A percentile compares a stretch with the other conserved stretches of the same genome.
Evolutionary conservation across 2,888 invertebrate species (phyloP).

Genomic region (Rhagonycha fulva): DNA sequence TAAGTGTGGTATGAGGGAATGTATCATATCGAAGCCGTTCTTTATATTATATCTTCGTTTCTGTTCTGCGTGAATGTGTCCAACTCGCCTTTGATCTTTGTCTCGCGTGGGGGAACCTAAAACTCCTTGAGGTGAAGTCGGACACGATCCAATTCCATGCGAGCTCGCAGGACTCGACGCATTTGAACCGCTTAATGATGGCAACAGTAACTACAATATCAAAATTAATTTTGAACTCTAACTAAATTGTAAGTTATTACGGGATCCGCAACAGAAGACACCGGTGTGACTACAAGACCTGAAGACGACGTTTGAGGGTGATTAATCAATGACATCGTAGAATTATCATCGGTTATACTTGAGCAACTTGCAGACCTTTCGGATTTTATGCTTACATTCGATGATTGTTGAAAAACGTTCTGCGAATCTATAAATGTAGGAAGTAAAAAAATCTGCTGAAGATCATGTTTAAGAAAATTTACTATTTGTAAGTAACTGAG

Average conservation of each 20-base stretch:
- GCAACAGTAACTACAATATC: slow-evolving; percentile 29
- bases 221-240: not conserved
- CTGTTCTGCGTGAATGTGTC: slow-evolving; percentile 95
- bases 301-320: slow-evolving; percentile 52
- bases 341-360: slow-evolving; percentile 44
- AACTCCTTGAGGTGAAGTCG: slow-evolving; percentile 64
- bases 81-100: slow-evolving; percentile 76
- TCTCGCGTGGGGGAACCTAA: slow-evolving; percentile 55
- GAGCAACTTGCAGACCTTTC: slow-evolving; percentile 34
- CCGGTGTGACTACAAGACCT: slow-evolving; percentile 55
- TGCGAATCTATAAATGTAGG: slow-evolving; percentile 33
- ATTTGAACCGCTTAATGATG: slow-evolving; percentile 48
- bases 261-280: slow-evolving; percentile 44
- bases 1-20: slow-evolving; percentile 89
- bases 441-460: slow-evolving; percentile 34
- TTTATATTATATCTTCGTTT: slow-evolving; percentile 95
- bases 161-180: slow-evolving; percentile 55
- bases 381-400: slow-evolving; percentile 1
- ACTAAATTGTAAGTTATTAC: slow-evolving; percentile 28
- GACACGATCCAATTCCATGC: slow-evolving; percentile 57
- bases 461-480: slow-evolving; percentile 48
- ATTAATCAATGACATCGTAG: slow-evolving; percentile 57
- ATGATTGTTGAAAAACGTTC: slow-evolving; percentile 32
- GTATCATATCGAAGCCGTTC: slow-evolving; percentile 93
- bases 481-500: slow-evolving; percentile 80